Conservation (phyloP, 2,113 vertebrate species). For the Uria aalge region DNA sequence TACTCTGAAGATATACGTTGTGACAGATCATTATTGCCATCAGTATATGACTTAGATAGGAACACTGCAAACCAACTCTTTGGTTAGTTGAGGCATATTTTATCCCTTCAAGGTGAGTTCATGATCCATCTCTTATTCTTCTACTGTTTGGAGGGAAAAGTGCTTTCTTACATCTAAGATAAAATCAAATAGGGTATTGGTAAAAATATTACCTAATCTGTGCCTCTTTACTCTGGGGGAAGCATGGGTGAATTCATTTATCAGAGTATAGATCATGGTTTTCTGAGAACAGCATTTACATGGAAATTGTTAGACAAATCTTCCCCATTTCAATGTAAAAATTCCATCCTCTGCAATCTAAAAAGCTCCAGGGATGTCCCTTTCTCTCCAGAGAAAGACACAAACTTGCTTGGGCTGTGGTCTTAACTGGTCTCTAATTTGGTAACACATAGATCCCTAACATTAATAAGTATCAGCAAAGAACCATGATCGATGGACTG, state of each 20-base stretch:
- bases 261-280: not conserved
- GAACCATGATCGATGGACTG: not conserved
- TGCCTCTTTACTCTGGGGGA: not conserved
- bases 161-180: not conserved
- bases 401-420: not conserved
- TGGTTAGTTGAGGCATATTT: not conserved
- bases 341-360: not conserved
- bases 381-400: not conserved
- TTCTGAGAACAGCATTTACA: not conserved
- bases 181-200: not conserved
- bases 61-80: not conserved
- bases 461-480: not conserved
- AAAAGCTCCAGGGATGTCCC: not conserved
- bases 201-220: not conserved
- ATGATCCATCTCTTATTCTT: not conserved
- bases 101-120: not conserved
- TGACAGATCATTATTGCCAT: not conserved
- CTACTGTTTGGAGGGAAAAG: not conserved
- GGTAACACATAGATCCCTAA: not conserved
- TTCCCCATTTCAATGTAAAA: not conserved
- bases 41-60: not conserved
- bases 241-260: not conserved
- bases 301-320: not conserved
- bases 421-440: not conserved
- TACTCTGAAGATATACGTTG: not conserved